Percentiles rank a stretch among this genome's conserved stretches.
Evolutionary conservation across 2,888 invertebrate genomes (phyloP).

Genomic region (Machimus atricapillus): DNA sequence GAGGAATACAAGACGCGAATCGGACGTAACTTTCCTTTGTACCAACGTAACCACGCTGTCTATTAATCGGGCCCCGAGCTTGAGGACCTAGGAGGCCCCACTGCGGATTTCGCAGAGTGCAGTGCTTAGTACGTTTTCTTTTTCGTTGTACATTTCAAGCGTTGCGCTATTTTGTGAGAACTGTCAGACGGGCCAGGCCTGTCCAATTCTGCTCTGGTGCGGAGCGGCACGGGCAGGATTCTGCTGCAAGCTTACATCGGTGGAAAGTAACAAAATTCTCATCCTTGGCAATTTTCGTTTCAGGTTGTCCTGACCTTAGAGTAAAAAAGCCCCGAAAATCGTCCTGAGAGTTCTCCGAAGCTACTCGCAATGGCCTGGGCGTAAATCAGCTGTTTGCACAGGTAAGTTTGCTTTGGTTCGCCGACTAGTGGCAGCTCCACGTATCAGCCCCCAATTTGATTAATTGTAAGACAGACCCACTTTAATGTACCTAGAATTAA

Average conservation of each 20-base stretch:
- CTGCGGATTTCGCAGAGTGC: not conserved
- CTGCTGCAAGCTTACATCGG: not conserved
- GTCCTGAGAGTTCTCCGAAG: not conserved
- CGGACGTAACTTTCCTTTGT: not conserved
- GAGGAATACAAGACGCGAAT: not conserved
- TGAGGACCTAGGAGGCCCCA: not conserved
- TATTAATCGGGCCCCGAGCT: not conserved
- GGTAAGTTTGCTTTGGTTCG: not conserved
- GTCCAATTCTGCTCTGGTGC: not conserved
- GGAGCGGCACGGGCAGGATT: not conserved
- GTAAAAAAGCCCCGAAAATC: not conserved
- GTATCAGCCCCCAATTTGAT: not conserved
- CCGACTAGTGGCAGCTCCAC: not conserved
- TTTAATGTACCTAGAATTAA: not conserved
- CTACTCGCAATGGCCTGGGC: not conserved
- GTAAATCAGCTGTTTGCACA: conserved; percentile 21
- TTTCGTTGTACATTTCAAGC: not conserved
- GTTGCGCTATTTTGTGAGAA: not conserved
- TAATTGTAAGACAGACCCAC: not conserved
- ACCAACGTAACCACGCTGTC: not conserved
- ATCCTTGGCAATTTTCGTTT: not conserved
- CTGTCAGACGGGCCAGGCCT: not conserved
- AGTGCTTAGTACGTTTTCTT: not conserved
- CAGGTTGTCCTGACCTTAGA: not conserved
- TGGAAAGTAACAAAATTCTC: not conserved